Base-by-base conservation (phyloP, 2,797 vertebrate species). In the Acipenser transmontanus region DNA sequence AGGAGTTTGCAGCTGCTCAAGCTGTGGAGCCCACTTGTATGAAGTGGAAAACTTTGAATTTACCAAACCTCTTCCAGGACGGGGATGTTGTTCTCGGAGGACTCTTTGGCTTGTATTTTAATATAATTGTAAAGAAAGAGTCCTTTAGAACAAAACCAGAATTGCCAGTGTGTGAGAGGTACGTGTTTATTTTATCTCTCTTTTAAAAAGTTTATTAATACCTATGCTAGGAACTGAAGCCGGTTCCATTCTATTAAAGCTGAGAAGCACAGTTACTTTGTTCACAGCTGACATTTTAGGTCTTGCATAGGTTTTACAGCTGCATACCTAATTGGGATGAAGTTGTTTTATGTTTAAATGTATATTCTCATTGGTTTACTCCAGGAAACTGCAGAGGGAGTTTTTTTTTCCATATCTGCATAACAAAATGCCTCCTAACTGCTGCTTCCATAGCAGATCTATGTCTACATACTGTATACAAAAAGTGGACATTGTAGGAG, bases 21-120 rank as follows among this genome's bases (percentile, higher is more conserved):
- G 49, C 59, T n/a, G 74, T 64, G 61, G 66, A 79, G 48, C 50
- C 71, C 1, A 66, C 62, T 7, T 90, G 86, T 69, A 76, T 71
- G 61, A 76, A 52, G 11, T 82, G 80, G 82, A 73, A 74, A 2
- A 48, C 49, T 4, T 62, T 76, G 0, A 0, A 69, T 73, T 6
- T 48, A 68, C 57, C 66, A 68, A 13, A 82, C 68, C 74, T 89
- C 68, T 88, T 78, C 69, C 79, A 87, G 76, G 78, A 86, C 66
- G 90, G 87, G 49, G 87, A 92, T 59, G 66, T 92, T 34, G 51
- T 91, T 50, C 77, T 92, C 0, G 87, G 89, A 7, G 85, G 84
- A 7, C 83, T 91, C 56, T 86, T 90, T 65, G 84, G 65, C 68
- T 13, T 92, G 59, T 74, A 79, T 69, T 78, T 78, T 63, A 63